Evolutionary conservation across 2,113 vertebrate genomes (phyloP), one percentile per base, ranked within the genome.

Genomic region (Engraulis encrasicolus): DNA sequence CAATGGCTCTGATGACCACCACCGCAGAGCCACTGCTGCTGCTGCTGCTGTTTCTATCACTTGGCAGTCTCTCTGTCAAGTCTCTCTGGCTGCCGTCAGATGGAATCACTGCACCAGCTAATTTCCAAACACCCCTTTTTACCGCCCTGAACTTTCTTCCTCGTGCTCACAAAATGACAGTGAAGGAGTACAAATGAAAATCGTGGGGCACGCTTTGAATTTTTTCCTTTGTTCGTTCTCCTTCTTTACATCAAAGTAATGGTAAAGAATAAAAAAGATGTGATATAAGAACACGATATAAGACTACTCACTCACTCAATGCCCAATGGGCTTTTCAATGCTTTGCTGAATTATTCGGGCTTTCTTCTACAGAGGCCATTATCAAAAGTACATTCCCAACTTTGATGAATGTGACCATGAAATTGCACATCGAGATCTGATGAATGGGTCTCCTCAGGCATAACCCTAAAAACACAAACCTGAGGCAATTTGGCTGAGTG

Each of bases 31-130:
- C n/a, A n/a, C n/a, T n/a, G n/a, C n/a, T n/a, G n/a, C n/a, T n/a
- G n/a, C n/a, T n/a, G n/a, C n/a, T n/a, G n/a, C n/a, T n/a, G n/a
- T n/a, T n/a, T n/a, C n/a, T n/a, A n/a, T n/a, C n/a, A n/a, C n/a
- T n/a, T n/a, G n/a, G n/a, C n/a, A n/a, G n/a, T n/a, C n/a, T n/a
- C n/a, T n/a, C n/a, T n/a, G n/a, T n/a, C n/a, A n/a, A 0, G 20
- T 31, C 48, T 48, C 48, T 27, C n/a, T n/a, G n/a, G n/a, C 61
- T 23, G 17, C 37, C n/a, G 23, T 81, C 78, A 2, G 80, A 78
- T 79, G 52, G n/a, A 66, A 85, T 82, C 81, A 79, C 14, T 23
- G 61, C 61, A 3, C 61, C 1, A n/a, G 61, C 61, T 71, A 71
- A 71, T 71, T 71, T 71, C 11, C n/a, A 45, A 45, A 45, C 3